phyloP scores from a whole-genome alignment of 2,797 vertebrate species.

The Darevskia mixta region DNA sequence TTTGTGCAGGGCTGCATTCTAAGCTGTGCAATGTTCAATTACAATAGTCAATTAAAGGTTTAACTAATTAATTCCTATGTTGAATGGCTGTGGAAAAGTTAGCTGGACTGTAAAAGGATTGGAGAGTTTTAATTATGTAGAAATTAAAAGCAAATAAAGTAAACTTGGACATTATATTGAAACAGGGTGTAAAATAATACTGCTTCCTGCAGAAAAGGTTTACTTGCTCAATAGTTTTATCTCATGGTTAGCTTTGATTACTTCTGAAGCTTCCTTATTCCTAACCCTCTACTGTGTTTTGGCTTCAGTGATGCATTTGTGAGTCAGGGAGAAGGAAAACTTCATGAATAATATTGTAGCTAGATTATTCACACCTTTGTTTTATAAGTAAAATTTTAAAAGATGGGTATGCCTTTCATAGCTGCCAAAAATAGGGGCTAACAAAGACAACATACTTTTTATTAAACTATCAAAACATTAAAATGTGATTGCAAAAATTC shows the following conservation, averaged over 20 bases:
- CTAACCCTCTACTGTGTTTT: not conserved
- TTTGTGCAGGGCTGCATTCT: not conserved
- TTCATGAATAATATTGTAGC: not conserved
- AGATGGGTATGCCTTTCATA: no score
- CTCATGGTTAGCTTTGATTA: conserved; percentile 54
- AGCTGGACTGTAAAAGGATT: conserved; percentile 27
- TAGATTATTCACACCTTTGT: not conserved
- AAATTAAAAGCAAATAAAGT: conserved; percentile 48
- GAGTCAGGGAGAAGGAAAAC: not conserved
- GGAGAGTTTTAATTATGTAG: conserved; percentile 32
- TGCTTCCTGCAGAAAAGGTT: conserved; percentile 49
- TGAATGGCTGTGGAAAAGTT: not conserved
- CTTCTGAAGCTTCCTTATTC: conserved; percentile 24
- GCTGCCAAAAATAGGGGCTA: no score
- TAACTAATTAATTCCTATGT: conserved; percentile 44
- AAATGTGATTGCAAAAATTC: no score
- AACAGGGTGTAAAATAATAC: conserved; percentile 40
- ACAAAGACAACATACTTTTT: no score
- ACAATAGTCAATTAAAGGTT: conserved; percentile 44
- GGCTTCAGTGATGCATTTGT: not conserved
- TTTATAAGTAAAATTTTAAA: not conserved
- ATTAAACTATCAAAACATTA: no score
- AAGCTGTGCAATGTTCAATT: conserved; percentile 30
- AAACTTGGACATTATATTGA: conserved; percentile 31
- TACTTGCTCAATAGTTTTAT: conserved; percentile 45